Conservation (phyloP, 2,797 vertebrate species). For the Helarctos malayanus region DNA sequence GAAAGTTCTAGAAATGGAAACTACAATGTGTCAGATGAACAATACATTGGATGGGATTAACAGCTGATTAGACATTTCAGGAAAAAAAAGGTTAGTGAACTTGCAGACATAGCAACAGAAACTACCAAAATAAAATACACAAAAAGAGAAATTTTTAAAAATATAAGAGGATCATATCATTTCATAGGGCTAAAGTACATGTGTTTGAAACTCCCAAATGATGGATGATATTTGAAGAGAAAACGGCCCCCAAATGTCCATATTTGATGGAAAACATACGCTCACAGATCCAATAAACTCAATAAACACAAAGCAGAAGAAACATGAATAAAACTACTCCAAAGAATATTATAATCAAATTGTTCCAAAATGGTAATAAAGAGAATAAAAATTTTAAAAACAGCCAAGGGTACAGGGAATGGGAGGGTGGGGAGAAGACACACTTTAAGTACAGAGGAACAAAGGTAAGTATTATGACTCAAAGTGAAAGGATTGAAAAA, state of each 20-base stretch:
- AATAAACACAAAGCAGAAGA: not conserved
- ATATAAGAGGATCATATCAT: not conserved
- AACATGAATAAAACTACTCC: not conserved
- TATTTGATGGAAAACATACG: not conserved
- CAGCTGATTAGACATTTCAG: not conserved
- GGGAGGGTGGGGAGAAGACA: not conserved
- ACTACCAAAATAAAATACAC: not conserved
- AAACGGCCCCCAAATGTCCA: not conserved
- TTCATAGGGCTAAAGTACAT: not conserved
- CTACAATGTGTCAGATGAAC: slow-evolving; percentile 17
- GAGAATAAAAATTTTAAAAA: not conserved
- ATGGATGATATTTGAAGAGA: not conserved
- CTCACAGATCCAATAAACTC: not conserved
- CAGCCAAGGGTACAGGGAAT: not conserved
- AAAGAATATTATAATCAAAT: not conserved
- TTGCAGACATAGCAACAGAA: not conserved
- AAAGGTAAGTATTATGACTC: not conserved
- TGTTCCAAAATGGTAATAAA: not conserved
- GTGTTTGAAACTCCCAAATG: not conserved
- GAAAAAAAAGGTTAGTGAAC: not conserved
- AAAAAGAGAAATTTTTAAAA: not conserved
- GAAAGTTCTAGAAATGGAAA: slow-evolving; percentile 60
- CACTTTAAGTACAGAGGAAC: not conserved
- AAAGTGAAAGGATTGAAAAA: not conserved
- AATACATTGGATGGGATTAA: not conserved